These are phyloP conservation scores for Tetrao urogallus DNA, from an alignment of 2,113 vertebrate species.

Conservation along the genomic window DNA sequence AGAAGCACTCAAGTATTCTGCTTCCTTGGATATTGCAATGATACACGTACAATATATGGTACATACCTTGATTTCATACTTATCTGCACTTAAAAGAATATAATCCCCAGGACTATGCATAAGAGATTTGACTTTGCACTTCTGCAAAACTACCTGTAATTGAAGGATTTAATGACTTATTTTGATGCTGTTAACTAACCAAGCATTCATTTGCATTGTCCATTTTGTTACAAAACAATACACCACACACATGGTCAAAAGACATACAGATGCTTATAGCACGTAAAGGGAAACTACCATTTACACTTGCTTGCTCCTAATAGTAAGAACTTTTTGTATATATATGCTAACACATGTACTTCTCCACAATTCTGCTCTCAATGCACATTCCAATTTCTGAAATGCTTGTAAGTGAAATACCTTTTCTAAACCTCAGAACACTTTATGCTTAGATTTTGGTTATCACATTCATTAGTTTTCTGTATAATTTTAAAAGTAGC, in stretches of 20 bases:
- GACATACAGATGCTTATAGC: neutral
- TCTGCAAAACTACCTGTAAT: constrained; percentile 92
- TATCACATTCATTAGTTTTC: neutral
- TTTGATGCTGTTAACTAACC: neutral
- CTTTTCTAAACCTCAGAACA: neutral
- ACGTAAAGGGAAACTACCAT: neutral
- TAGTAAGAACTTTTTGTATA: neutral
- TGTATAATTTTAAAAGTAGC: neutral
- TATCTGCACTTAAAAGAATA: constrained; percentile 96
- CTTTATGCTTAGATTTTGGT: neutral
- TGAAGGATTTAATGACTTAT: constrained; percentile 8
- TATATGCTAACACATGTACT: neutral
- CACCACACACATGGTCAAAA: neutral
- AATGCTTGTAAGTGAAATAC: neutral
- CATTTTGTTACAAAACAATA: neutral
- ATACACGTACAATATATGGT: neutral
- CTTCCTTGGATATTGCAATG: neutral
- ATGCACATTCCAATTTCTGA: neutral
- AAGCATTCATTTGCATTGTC: neutral
- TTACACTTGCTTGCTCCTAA: neutral
- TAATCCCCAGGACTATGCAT: constrained; percentile 96
- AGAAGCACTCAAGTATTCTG: neutral
- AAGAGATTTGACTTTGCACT: constrained; percentile 94
- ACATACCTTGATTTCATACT: constrained; percentile 98
- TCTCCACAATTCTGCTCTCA: neutral